These are phyloP conservation scores for Caenorhabditis wallacei DNA, from an alignment of 2,888 invertebrate species.

Conservation along the genomic window DNA sequence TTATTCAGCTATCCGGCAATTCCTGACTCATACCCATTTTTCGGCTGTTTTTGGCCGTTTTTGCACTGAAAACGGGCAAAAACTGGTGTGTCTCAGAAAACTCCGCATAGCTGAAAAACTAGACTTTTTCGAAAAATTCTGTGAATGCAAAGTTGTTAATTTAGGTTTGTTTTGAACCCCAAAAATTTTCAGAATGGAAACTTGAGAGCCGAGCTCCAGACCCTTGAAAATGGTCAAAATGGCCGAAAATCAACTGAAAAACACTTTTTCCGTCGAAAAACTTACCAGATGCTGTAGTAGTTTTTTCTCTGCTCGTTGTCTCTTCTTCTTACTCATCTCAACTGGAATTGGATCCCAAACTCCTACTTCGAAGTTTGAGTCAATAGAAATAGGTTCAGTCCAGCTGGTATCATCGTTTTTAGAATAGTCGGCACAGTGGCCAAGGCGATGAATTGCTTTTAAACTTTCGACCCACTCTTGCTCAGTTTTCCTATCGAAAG, in stretches of 20 bases:
- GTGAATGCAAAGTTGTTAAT: too few species aligned
- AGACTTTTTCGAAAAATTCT: too few species aligned
- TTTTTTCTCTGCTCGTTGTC: neutral
- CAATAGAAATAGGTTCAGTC: neutral
- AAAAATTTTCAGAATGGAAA: too few species aligned
- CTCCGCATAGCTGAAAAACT: too few species aligned
- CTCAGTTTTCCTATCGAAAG: neutral
- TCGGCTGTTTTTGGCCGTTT: too few species aligned
- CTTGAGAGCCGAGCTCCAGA: too few species aligned
- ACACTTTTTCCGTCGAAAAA: neutral
- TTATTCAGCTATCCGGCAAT: too few species aligned
- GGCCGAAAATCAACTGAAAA: neutral
- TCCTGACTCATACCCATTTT: too few species aligned
- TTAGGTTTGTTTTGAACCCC: too few species aligned
- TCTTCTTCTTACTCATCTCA: neutral
- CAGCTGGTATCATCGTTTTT: neutral
- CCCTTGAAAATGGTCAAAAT: too few species aligned
- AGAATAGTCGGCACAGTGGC: neutral
- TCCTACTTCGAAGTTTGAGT: constrained; percentile 31
- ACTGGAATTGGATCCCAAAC: constrained; percentile 21
- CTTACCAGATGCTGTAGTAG: constrained; percentile 3
- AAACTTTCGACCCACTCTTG: neutral
- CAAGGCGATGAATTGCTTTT: constrained; percentile 14
- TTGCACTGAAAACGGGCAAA: too few species aligned
- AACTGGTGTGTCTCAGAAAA: too few species aligned